Evolutionary conservation across 1,140 invertebrate genomes (phyloP).

Genomic region (Phymorhynchus buccinoides): DNA sequence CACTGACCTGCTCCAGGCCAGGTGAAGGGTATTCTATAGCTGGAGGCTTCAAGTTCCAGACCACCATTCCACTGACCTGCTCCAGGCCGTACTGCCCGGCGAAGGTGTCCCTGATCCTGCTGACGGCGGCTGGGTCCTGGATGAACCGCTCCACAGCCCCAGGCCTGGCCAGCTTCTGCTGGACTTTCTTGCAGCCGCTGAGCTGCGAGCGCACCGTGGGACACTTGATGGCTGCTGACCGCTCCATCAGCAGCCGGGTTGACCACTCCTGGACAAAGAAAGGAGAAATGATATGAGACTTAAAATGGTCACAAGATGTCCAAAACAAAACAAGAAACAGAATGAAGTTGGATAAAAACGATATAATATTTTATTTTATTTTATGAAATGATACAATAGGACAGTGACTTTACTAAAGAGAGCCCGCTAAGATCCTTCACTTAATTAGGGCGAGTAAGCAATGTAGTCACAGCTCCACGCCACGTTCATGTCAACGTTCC

Average conservation of each 20-base stretch:
- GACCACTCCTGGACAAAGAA: slow-evolving; percentile 83
- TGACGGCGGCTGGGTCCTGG: slow-evolving; percentile 76
- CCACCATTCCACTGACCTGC: slow-evolving; percentile 66
- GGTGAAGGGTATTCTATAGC: too few relatives aligned
- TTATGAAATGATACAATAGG: too few relatives aligned
- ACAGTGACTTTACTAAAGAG: too few relatives aligned
- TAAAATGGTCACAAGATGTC: background rate
- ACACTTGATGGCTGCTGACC: slow-evolving; percentile 92
- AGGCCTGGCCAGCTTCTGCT: slow-evolving; percentile 86
- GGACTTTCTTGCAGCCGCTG: slow-evolving; percentile 80
- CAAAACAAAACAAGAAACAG: background rate
- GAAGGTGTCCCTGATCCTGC: slow-evolving; percentile 85
- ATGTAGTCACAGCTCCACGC: too few relatives aligned
- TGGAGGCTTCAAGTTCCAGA: too few relatives aligned
- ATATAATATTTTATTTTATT: too few relatives aligned
- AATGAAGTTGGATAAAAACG: background rate
- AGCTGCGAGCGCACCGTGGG: slow-evolving; percentile 88
- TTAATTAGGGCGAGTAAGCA: too few relatives aligned
- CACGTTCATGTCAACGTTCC: too few relatives aligned
- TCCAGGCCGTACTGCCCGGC: slow-evolving; percentile 92
- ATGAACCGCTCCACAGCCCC: slow-evolving; percentile 83
- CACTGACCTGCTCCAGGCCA: too few relatives aligned
- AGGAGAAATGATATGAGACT: too few relatives aligned
- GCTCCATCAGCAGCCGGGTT: slow-evolving; percentile 87
- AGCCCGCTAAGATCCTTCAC: too few relatives aligned